phyloP scores from a whole-genome alignment of 2,888 invertebrate genomes.

The Alsophila aescularia region DNA sequence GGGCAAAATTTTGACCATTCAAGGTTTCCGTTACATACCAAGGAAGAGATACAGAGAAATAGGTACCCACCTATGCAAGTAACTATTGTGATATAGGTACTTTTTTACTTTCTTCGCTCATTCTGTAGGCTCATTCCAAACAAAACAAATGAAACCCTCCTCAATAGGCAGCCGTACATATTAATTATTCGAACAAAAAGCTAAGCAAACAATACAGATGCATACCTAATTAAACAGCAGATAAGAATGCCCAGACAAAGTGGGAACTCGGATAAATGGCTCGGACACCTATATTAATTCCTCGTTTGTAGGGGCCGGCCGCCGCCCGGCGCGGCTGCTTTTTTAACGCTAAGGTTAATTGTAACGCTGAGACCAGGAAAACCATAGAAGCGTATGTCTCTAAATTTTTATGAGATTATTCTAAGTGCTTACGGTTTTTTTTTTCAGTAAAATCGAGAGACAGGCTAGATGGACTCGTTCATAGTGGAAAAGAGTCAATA shows the following conservation, averaged over 20 bases:
- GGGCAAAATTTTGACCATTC: too few species aligned
- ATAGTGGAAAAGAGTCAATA: too few species aligned
- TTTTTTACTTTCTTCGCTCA: too few species aligned
- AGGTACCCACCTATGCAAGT: too few species aligned
- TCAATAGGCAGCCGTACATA: neutral
- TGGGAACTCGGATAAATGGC: slow-evolving; percentile 66
- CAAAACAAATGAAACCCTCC: neutral
- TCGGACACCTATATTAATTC: slow-evolving; percentile 72
- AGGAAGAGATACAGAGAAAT: too few species aligned
- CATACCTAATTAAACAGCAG: slow-evolving; percentile 69
- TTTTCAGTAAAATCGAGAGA: too few species aligned
- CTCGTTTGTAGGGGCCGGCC: slow-evolving; percentile 68
- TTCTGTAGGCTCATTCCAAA: too few species aligned
- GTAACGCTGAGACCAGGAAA: slow-evolving; percentile 60
- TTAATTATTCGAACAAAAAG: slow-evolving; percentile 55
- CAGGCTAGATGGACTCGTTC: too few species aligned
- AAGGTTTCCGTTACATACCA: too few species aligned
- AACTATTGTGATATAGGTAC: too few species aligned
- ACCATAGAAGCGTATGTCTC: slow-evolving; percentile 41
- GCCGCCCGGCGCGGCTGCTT: slow-evolving; percentile 58
- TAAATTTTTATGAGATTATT: neutral
- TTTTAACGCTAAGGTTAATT: slow-evolving; percentile 71
- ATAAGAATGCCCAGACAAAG: slow-evolving; percentile 66
- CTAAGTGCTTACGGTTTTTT: too few species aligned
- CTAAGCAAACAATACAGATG: slow-evolving; percentile 70